These are phyloP conservation scores for Melitaea cinxia DNA, from an alignment of 1,140 invertebrate species.

Conservation along the genomic window DNA sequence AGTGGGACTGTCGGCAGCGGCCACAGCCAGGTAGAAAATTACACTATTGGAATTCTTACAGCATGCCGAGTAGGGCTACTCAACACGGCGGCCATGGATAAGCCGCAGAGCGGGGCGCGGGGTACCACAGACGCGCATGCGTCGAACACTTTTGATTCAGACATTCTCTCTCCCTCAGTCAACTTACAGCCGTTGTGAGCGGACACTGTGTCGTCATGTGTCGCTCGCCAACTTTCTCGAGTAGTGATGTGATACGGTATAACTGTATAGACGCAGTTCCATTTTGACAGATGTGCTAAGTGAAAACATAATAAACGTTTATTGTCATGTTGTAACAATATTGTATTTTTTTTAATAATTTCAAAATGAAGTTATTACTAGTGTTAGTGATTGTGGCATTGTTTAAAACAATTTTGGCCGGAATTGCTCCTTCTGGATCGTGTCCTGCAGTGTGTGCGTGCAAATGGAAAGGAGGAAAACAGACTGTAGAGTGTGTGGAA, in stretches of 20 bases:
- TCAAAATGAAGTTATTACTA: conserved; percentile 75
- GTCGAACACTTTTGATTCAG: conserved; percentile 60
- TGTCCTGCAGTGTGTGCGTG: conserved; percentile 92
- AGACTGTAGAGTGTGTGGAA: conserved; percentile 93
- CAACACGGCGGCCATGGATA: conserved; percentile 64
- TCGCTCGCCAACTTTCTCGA: conserved; percentile 75
- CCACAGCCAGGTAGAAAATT: conserved; percentile 78
- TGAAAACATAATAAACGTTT: conserved; percentile 32
- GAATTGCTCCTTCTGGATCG: conserved; percentile 74
- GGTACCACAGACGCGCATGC: conserved; percentile 65
- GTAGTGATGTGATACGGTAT: conserved; percentile 79
- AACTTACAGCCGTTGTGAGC: conserved; percentile 59
- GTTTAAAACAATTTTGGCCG: conserved; percentile 64
- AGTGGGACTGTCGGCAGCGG: conserved; percentile 61
- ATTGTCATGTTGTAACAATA: conserved; percentile 50
- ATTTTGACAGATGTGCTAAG: conserved; percentile 40
- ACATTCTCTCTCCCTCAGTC: conserved; percentile 75
- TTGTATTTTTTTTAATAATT: conserved; percentile 41
- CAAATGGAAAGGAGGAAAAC: conserved; percentile 96
- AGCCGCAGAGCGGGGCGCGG: conserved; percentile 75
- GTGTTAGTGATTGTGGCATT: conserved; percentile 69
- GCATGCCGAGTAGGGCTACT: conserved; percentile 65
- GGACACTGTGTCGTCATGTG: conserved; percentile 66
- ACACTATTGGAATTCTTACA: conserved; percentile 79
- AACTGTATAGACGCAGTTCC: conserved; percentile 43